Conservation (phyloP, 2,113 vertebrate species). For the Pycnonotus jocosus region DNA sequence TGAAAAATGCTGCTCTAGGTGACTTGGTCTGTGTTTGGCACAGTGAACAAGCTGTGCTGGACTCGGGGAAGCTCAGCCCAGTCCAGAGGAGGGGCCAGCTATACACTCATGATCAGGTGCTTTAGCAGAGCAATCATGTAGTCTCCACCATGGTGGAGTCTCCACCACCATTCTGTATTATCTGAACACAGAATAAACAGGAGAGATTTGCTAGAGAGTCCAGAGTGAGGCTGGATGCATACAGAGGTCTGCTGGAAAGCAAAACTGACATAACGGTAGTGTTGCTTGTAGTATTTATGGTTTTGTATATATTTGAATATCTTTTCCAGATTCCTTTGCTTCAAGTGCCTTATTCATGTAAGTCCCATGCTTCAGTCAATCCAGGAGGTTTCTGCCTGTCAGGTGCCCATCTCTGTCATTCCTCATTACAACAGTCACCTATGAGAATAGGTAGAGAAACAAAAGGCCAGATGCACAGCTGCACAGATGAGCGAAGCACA, state of each 20-base stretch:
- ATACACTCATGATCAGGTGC: neutral
- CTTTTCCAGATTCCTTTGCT: neutral
- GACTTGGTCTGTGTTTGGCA: neutral
- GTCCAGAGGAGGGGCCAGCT: neutral
- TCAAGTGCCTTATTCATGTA: neutral
- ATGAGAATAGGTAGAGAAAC: slow-evolving; percentile 47
- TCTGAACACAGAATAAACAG: neutral
- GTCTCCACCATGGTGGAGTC: neutral
- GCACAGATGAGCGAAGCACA: slow-evolving; percentile 53
- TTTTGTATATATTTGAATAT: neutral
- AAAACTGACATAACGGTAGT: neutral
- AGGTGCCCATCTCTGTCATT: neutral
- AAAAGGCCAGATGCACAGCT: slow-evolving; percentile 48
- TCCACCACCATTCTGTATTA: too few species aligned
- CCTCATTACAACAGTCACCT: slow-evolving; percentile 42
- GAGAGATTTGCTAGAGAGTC: neutral
- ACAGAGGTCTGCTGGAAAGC: neutral
- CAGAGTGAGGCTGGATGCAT: neutral
- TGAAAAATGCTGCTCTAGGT: neutral
- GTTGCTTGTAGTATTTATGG: neutral
- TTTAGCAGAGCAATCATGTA: neutral
- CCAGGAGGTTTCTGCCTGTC: neutral
- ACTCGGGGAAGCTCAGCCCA: neutral
- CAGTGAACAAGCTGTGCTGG: neutral
- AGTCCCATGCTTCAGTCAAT: neutral